Evolutionary conservation across 2,113 vertebrate genomes (phyloP), one percentile per base, ranked within the genome.

Genomic region (Ondatra zibethicus): DNA sequence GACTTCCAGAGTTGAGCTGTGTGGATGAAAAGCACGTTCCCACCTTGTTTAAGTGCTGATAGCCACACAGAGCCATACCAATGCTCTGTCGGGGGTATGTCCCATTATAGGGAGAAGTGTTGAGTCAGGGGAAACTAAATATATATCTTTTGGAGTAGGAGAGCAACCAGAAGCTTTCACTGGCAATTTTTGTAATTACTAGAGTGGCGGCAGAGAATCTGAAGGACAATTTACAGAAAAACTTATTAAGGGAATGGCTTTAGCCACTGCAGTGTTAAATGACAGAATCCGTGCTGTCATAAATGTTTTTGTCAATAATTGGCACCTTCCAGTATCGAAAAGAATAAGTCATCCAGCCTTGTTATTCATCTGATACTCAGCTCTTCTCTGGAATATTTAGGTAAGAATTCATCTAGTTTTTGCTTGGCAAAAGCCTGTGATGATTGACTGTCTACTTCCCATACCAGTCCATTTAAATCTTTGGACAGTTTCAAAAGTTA

Each of bases 401-500:
- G 92, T 97, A 95, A 96, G 73, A 96, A 90, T 72, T 88, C 50
- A 81, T 68, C 70, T 61, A 96, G 80, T 52, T 94, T 95, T 55
- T 85, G 80, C 33, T 96, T 80, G 45, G 55, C 88, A 93, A 73
- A 58, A 90, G 92, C 90, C 33, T 93, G 25, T 94, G 88, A 92
- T 81, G 65, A 97, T 72, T 92, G 93, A 85, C 27, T 89, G 70
- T 55, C 68, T 88, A 33, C 89, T 96, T 96, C 87, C 92, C 80
- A 97, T 45, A 10, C 47, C 90, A 96, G 65, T 16, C 82, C 95
- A 85, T 97, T 97, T 96, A 95, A 97, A 98, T 97, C 80, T 92
- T 75, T 92, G 80, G 73, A 88, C 55, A 93, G 90, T 94, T 96
- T 86, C 89, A 45, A 93, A 95, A 96, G 72, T 96, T 91, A 95